Percentiles rank a stretch among this genome's conserved stretches.
Conservation (phyloP, 2,888 invertebrate genomes). For the Tetheella fluctuosa region DNA sequence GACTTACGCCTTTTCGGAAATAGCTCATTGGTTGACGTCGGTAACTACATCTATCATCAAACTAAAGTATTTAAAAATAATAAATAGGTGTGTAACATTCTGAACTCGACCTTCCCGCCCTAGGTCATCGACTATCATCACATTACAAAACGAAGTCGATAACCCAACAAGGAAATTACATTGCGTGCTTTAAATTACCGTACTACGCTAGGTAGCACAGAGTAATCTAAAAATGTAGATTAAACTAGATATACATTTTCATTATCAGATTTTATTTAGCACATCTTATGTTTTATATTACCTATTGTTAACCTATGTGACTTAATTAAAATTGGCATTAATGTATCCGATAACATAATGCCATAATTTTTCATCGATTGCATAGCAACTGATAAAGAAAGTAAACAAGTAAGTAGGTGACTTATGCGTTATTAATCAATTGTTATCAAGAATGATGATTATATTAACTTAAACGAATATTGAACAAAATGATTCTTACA, state of each 20-base stretch:
- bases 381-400: constrained; percentile 12
- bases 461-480: constrained; percentile 8
- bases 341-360: constrained; percentile 16
- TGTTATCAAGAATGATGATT: constrained; percentile 5
- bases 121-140: constrained; percentile 31
- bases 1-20: background rate
- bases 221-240: constrained; percentile 8
- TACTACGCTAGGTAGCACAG: constrained; percentile 6
- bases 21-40: background rate
- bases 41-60: background rate
- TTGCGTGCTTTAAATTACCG: constrained; percentile 25
- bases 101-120: constrained; percentile 22
- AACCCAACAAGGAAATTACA: constrained; percentile 29
- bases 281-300: background rate
- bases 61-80: background rate
- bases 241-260: background rate
- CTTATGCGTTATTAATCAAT: background rate
- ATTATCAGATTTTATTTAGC: background rate
- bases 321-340: constrained; percentile 16
- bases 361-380: constrained; percentile 9
- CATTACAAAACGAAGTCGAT: constrained; percentile 30
- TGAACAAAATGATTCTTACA: background rate
- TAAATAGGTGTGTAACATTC: constrained; percentile 2
- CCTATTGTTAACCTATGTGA: constrained; percentile 15
- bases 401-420: constrained; percentile 9